A percentile compares a stretch with the other conserved stretches of the same genome.
phyloP scores from a whole-genome alignment of 2,888 invertebrate genomes.

The Leptura quadrifasciata region DNA sequence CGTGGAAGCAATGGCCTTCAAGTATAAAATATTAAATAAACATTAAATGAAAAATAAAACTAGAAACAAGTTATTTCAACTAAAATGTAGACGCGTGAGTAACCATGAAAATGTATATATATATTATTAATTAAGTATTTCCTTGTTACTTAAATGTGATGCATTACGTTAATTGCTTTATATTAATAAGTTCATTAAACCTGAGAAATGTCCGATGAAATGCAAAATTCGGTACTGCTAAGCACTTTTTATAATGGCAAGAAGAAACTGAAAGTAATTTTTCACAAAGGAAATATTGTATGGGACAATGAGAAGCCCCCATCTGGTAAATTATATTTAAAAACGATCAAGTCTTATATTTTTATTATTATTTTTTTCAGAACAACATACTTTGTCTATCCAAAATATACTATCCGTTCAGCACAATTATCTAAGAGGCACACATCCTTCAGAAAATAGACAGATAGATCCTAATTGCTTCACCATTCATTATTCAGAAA shows the following conservation, averaged over 20 bases:
- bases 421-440: conserved; percentile 72
- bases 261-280: conserved; percentile 79
- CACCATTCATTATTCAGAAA: conserved; percentile 79
- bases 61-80: not conserved
- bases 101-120: conserved; percentile 17
- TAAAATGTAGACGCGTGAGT: conserved; percentile 13
- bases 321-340: conserved; percentile 73
- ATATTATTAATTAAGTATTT: conserved; percentile 11
- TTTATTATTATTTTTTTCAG: conserved; percentile 68
- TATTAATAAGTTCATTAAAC: conserved; percentile 30
- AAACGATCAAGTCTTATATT: conserved; percentile 11
- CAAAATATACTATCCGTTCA: conserved; percentile 77
- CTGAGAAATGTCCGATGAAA: conserved; percentile 63
- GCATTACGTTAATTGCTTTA: conserved; percentile 20
- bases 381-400: conserved; percentile 76
- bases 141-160: conserved; percentile 35
- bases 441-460: conserved; percentile 69
- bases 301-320: conserved; percentile 79
- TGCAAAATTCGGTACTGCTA: conserved; percentile 68
- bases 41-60: conserved; percentile 1
- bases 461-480: conserved; percentile 74
- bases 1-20: conserved; percentile 34
- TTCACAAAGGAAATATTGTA: conserved; percentile 78
- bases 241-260: conserved; percentile 78
- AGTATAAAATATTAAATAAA: conserved; percentile 11